A percentile compares a stretch with the other conserved stretches of the same genome.
phyloP scores from a whole-genome alignment of 1,140 invertebrate genomes.

The Neodiprion lecontei region DNA sequence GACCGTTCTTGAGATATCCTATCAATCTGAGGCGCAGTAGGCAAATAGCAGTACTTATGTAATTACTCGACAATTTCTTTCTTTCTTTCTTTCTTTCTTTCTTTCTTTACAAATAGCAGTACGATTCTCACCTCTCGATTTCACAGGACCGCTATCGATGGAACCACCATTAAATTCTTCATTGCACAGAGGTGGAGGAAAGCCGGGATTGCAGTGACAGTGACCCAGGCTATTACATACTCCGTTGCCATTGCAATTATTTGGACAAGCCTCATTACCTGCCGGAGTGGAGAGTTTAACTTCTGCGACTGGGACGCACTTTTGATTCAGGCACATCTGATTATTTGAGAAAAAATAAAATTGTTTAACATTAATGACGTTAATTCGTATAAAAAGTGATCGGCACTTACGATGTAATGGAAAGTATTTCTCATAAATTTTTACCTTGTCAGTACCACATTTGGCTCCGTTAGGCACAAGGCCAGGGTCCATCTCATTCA shows the following conservation, averaged over 20 bases:
- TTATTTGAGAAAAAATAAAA: slow-evolving; percentile 24
- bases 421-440: slow-evolving; percentile 27
- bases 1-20: too few species aligned
- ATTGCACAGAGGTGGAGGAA: slow-evolving; percentile 85
- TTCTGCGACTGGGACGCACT: slow-evolving; percentile 78
- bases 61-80: too few species aligned
- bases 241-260: slow-evolving; percentile 88
- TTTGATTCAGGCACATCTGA: slow-evolving; percentile 94
- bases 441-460: slow-evolving; percentile 88
- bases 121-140: slow-evolving; percentile 29
- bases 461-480: slow-evolving; percentile 93
- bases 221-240: slow-evolving; percentile 91
- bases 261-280: slow-evolving; percentile 69
- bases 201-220: slow-evolving; percentile 94
- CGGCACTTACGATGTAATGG: slow-evolving; percentile 17
- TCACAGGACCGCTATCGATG: slow-evolving; percentile 89
- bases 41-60: too few species aligned
- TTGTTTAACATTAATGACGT: neutral
- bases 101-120: too few species aligned
- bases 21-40: too few species aligned
- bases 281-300: slow-evolving; percentile 61
- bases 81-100: too few species aligned
- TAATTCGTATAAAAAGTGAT: neutral
- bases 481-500: slow-evolving; percentile 94
- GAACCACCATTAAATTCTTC: slow-evolving; percentile 89